These are phyloP conservation scores for Tachysurus fulvidraco DNA, from an alignment of 2,113 vertebrate species.

Conservation along the genomic window DNA sequence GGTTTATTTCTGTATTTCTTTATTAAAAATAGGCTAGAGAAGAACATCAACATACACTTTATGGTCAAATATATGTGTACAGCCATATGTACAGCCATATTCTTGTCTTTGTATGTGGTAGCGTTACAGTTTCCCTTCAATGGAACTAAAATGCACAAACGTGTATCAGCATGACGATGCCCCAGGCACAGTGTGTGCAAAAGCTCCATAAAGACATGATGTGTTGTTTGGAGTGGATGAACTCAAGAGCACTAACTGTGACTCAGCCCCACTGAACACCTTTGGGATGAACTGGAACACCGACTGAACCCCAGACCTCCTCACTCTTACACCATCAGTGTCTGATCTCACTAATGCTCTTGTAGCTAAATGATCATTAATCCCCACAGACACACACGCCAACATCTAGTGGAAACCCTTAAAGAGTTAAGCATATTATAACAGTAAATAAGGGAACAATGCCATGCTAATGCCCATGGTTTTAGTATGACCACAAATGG, in stretches of 20 bases:
- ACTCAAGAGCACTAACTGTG: not conserved
- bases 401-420: no score
- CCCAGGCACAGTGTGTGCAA: not conserved
- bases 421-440: no score
- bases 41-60: not conserved
- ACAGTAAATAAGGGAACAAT: not conserved
- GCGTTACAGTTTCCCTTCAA: not conserved
- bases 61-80: not conserved
- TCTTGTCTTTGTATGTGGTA: not conserved
- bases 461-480: not conserved
- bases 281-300: not conserved
- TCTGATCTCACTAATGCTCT: not conserved
- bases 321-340: not conserved
- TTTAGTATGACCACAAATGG: not conserved
- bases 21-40: not conserved
- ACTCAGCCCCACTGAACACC: not conserved
- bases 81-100: not conserved
- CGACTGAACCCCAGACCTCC: not conserved
- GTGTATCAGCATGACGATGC: not conserved
- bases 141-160: not conserved
- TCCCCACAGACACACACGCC: no score
- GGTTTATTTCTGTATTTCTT: constrained; percentile 8
- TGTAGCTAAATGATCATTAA: not conserved
- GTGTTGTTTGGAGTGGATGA: not conserved
- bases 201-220: not conserved